Percentiles rank a stretch among this genome's conserved stretches.
These are phyloP conservation scores for Callipepla californica DNA, from an alignment of 2,113 vertebrate species.

Conservation along the genomic window DNA sequence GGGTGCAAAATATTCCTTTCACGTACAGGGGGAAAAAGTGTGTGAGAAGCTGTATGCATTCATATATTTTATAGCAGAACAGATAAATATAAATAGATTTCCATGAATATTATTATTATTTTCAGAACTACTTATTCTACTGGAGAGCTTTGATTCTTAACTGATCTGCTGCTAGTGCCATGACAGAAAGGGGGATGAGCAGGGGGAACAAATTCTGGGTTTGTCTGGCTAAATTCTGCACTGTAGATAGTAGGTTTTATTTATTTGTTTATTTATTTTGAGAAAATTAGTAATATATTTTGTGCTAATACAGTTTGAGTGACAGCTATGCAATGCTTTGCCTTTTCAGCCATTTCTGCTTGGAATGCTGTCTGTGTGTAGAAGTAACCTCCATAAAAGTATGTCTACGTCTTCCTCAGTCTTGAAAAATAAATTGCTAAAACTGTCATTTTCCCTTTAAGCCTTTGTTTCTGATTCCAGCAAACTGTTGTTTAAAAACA, in stretches of 20 bases:
- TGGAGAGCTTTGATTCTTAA: background rate
- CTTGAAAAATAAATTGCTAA: background rate
- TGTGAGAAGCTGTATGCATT: background rate
- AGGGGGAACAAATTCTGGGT: background rate
- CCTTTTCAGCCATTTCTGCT: background rate
- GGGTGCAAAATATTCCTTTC: background rate
- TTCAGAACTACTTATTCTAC: background rate
- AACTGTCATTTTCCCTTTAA: background rate
- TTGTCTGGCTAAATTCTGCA: background rate
- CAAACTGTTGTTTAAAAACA: background rate
- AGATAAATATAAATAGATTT: background rate
- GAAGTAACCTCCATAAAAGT: background rate
- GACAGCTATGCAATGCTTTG: background rate
- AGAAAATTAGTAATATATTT: background rate
- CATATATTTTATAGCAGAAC: background rate
- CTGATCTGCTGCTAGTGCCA: background rate
- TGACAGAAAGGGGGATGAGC: background rate
- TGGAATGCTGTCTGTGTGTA: background rate
- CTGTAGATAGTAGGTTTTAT: background rate
- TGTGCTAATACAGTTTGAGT: background rate
- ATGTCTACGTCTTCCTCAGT: background rate
- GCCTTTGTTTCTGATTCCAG: background rate
- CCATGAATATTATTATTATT: background rate
- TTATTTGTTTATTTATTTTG: too few species aligned
- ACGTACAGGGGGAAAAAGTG: background rate